Evolutionary conservation across 2,888 invertebrate species (phyloP).

Genomic region (Galeruca laticollis): DNA sequence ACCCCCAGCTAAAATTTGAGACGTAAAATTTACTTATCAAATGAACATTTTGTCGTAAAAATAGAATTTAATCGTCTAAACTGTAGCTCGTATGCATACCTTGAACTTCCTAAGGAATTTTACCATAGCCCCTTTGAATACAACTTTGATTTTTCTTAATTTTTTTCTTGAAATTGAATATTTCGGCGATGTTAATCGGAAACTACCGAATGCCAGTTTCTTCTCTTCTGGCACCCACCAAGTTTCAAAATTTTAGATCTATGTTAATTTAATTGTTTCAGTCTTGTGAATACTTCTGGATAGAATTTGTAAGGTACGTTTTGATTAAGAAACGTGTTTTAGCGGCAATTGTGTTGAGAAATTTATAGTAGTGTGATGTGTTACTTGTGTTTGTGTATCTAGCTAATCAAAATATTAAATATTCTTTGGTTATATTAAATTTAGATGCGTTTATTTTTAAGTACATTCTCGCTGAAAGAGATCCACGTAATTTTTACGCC

Average conservation of each 20-base stretch:
- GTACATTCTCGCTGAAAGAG: slow-evolving; percentile 12
- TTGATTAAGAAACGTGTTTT: slow-evolving; percentile 35
- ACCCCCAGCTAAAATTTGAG: slow-evolving; percentile 47
- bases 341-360: slow-evolving; percentile 53
- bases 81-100: background rate
- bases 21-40: slow-evolving; percentile 33
- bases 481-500: slow-evolving; percentile 20
- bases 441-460: slow-evolving; percentile 26
- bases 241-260: slow-evolving; percentile 58
- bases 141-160: slow-evolving; percentile 45
- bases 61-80: slow-evolving; percentile 33
- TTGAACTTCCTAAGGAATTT: slow-evolving; percentile 17
- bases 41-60: slow-evolving; percentile 36
- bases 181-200: slow-evolving; percentile 59
- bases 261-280: slow-evolving; percentile 62
- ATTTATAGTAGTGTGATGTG: slow-evolving; percentile 10
- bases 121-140: slow-evolving; percentile 9
- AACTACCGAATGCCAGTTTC: slow-evolving; percentile 55
- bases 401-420: slow-evolving; percentile 16
- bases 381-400: slow-evolving; percentile 12
- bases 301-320: slow-evolving; percentile 50
- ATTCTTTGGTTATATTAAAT: slow-evolving; percentile 19
- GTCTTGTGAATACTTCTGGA: slow-evolving; percentile 54
- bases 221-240: slow-evolving; percentile 61
- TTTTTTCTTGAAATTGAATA: slow-evolving; percentile 54